Base-by-base conservation (phyloP, 37 sponge, comb jelly and placozoan species). In the Haliclona indistincta region DNA sequence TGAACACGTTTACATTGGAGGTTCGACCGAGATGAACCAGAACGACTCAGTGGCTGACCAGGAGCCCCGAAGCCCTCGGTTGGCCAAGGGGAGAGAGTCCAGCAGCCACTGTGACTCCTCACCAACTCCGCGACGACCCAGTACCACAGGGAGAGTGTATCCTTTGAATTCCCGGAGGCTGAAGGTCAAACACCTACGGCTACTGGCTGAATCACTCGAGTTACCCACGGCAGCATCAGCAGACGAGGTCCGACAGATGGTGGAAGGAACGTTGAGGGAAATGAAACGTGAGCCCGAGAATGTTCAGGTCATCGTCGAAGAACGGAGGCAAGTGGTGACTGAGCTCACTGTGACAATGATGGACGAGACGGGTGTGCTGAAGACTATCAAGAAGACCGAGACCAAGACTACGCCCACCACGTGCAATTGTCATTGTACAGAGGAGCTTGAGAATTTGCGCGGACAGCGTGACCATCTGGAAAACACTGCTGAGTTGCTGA, bases 131-230 rank as follows among this genome's bases (percentile, higher is more conserved):
- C n/a, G n/a, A n/a, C n/a, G n/a, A n/a, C n/a, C n/a, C n/a, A n/a
- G n/a, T n/a, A n/a, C n/a, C n/a, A n/a, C n/a, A n/a, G n/a, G n/a
- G n/a, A n/a, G n/a, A n/a, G n/a, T n/a, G n/a, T n/a, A n/a, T n/a
- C 68, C 67, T 30, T 67, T 77, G 41, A 77, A 77, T 51, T 77
- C 38, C 2, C 4, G 55, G 26, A 13, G 78, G 17, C 63, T 75
- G 43, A 75, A 15, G 32, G 76, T 25, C 20, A 36, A 3, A 4
- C 7, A 30, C 49, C 41, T 77, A 37, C 2, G 56, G 39, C 35
- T 40, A 22, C 4, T 77, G 5, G 78, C 78, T 11, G 35, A 25
- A 6, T 20, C 67, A 20, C 33, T 75, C 54, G 55, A 45, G 7
- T 22, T 77, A 29, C 78, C 78, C 25, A 65, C 78, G 11, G 20